Evolutionary conservation across 2,797 vertebrate species (phyloP).

Genomic region (Squalus acanthias): DNA sequence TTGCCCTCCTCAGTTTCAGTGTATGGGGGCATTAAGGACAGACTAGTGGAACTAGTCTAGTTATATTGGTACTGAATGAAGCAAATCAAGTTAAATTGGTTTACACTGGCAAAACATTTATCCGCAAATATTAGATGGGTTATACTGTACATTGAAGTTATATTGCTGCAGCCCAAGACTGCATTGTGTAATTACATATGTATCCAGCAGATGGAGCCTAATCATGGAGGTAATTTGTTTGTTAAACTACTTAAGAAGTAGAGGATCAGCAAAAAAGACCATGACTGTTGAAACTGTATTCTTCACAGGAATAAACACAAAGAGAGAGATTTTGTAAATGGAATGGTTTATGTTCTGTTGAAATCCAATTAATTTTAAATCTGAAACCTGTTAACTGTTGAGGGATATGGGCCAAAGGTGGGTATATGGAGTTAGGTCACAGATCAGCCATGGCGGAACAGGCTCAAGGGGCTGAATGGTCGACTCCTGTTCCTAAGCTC

Average conservation of each 20-base stretch:
- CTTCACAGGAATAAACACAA: neutral
- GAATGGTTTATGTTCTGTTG: no score
- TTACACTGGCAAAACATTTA: neutral
- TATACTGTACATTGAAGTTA: neutral
- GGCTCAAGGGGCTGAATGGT: no score
- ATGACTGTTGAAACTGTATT: neutral
- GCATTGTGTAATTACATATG: neutral
- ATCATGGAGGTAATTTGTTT: neutral
- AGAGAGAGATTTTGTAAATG: neutral
- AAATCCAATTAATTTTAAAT: neutral
- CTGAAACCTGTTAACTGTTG: no score
- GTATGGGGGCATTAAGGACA: neutral
- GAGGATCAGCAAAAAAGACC: neutral
- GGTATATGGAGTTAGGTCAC: no score
- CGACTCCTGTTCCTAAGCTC: no score
- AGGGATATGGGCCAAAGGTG: no score
- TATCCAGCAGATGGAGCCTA: conserved; percentile 24
- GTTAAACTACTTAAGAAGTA: neutral
- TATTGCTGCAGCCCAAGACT: neutral
- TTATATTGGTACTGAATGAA: neutral
- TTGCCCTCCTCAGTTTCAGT: neutral
- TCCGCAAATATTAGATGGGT: neutral
- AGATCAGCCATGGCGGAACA: no score
- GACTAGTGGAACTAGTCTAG: neutral
- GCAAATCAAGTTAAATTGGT: neutral